Conservation (phyloP, 1,140 invertebrate genomes). For the Adelges cooleyi region DNA sequence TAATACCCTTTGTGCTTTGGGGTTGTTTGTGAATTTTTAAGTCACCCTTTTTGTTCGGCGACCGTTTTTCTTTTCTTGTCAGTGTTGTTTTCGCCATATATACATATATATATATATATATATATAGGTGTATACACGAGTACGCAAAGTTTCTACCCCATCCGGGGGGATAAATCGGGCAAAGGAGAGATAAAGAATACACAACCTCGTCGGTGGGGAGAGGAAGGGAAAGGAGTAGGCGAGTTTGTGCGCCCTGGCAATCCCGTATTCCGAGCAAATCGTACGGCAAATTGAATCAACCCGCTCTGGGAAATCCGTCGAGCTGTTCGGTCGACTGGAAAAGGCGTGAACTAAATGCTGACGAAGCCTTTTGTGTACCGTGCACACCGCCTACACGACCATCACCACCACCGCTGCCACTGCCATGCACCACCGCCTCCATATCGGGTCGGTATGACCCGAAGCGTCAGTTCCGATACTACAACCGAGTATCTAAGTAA, state of each 20-base stretch:
- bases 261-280: constrained; percentile 27
- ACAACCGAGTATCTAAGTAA: too few relatives aligned
- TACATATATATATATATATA: background rate
- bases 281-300: constrained; percentile 27
- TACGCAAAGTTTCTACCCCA: background rate
- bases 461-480: constrained; percentile 1
- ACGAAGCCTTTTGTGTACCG: constrained; percentile 16
- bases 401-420: background rate
- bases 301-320: constrained; percentile 26
- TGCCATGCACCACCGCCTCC: too few relatives aligned
- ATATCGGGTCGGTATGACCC: background rate
- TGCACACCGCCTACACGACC: background rate
- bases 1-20: background rate
- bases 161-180: background rate
- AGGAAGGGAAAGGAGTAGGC: background rate
- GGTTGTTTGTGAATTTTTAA: constrained; percentile 19
- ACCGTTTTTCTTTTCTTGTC: background rate
- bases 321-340: constrained; percentile 26
- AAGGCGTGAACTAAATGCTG: constrained; percentile 28
- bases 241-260: constrained; percentile 16
- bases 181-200: constrained; percentile 8
- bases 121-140: background rate
- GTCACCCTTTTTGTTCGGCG: constrained; percentile 1
- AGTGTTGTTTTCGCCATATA: background rate
- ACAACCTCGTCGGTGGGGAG: too few relatives aligned